Conservation (phyloP, 2,888 invertebrate genomes). For the Chelonus formosanus region DNA sequence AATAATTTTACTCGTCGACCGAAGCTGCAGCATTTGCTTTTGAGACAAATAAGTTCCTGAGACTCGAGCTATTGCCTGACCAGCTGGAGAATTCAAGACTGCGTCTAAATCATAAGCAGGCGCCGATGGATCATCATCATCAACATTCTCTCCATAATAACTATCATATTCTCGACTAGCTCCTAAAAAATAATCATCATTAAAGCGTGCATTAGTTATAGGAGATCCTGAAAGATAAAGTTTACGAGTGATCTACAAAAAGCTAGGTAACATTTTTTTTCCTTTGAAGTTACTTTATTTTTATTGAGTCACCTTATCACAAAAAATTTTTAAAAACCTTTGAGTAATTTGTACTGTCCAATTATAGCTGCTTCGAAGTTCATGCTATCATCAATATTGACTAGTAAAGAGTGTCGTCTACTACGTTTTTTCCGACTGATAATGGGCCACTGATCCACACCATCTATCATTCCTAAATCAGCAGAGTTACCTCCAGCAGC, state of each 20-base stretch:
- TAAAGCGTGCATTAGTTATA: not conserved
- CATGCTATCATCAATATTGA: slow-evolving; percentile 75
- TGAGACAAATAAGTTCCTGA: not conserved
- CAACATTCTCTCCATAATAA: slow-evolving; percentile 50
- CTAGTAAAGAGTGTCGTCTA: slow-evolving; percentile 72
- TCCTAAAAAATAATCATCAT: slow-evolving; percentile 36
- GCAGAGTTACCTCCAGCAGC: slow-evolving; percentile 57
- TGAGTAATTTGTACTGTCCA: slow-evolving; percentile 52
- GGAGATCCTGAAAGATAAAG: no score
- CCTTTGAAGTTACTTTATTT: no score
- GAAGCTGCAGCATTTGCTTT: slow-evolving; percentile 37
- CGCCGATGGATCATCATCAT: slow-evolving; percentile 39
- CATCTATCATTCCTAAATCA: slow-evolving; percentile 68
- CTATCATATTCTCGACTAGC: slow-evolving; percentile 35
- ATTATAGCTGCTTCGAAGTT: slow-evolving; percentile 45
- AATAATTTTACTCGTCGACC: slow-evolving; percentile 41
- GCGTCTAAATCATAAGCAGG: slow-evolving; percentile 46
- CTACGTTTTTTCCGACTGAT: slow-evolving; percentile 52
- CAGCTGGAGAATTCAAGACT: slow-evolving; percentile 45
- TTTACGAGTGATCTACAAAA: no score
- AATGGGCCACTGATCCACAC: slow-evolving; percentile 63
- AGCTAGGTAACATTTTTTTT: no score
- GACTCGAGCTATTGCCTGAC: slow-evolving; percentile 44
- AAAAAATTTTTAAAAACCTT: slow-evolving; percentile 42
- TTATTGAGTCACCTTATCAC: no score